These are phyloP conservation scores for Ctenodactylus gundi DNA, from an alignment of 2,113 vertebrate species.

Conservation along the genomic window DNA sequence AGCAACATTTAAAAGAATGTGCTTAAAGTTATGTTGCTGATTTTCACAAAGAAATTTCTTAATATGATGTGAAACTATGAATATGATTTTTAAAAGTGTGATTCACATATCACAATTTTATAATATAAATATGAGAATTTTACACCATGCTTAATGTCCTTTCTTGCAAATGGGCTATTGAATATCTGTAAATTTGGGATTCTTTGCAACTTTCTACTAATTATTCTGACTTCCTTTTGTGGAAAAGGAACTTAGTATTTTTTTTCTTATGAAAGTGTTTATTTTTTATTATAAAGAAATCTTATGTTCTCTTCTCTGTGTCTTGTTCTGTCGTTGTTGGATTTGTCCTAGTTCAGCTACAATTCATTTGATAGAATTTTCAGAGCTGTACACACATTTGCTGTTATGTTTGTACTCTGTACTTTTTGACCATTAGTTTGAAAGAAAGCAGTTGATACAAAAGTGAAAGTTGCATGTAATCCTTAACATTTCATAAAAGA, in stretches of 20 bases:
- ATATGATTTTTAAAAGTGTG: slow-evolving; percentile 12
- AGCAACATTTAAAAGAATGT: neutral
- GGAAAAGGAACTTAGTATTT: neutral
- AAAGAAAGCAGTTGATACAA: neutral
- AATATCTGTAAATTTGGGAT: neutral
- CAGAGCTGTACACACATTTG: neutral
- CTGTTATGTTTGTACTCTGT: neutral
- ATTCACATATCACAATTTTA: neutral
- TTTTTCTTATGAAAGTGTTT: neutral
- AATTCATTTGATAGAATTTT: neutral
- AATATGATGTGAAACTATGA: slow-evolving; percentile 31
- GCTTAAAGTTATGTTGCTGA: neutral
- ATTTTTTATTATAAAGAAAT: neutral
- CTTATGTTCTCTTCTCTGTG: neutral
- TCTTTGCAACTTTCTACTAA: neutral
- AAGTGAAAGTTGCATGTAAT: neutral
- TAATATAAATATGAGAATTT: slow-evolving; percentile 2
- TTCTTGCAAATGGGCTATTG: neutral
- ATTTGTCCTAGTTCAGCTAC: neutral
- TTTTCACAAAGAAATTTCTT: neutral
- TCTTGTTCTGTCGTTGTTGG: neutral
- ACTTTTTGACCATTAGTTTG: slow-evolving; percentile 17
- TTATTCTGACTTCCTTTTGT: neutral
- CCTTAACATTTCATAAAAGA: neutral
- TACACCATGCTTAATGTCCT: neutral